These are phyloP conservation scores for Coptodon rendalli DNA, from an alignment of 2,113 vertebrate genomes.

Conservation along the genomic window DNA sequence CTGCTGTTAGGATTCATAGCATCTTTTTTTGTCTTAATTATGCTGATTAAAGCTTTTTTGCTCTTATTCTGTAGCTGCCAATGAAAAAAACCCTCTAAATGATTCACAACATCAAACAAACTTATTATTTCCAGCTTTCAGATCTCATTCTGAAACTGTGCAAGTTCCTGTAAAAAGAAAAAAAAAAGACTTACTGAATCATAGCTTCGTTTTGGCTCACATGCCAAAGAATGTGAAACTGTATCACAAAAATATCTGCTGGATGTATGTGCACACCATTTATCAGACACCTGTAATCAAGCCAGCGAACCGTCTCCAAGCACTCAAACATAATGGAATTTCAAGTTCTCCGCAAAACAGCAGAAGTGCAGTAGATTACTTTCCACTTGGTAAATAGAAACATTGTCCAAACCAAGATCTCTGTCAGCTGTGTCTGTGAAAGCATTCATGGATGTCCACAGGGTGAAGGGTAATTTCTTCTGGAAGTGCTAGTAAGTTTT, in stretches of 20 bases:
- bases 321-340: slow-evolving; percentile 4
- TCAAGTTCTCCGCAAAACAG: slow-evolving; percentile 9
- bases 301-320: slow-evolving; percentile 10
- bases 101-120: slow-evolving; percentile 20
- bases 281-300: slow-evolving; percentile 19
- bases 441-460: slow-evolving; percentile 26
- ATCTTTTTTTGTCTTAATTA: neutral
- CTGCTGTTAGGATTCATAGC: neutral
- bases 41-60: slow-evolving; percentile 12
- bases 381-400: slow-evolving; percentile 51
- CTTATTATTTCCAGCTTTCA: neutral
- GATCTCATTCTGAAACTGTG: slow-evolving; percentile 15
- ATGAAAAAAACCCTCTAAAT: slow-evolving; percentile 5
- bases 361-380: slow-evolving; percentile 22
- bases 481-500: neutral
- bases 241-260: slow-evolving; percentile 22
- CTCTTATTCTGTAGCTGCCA: slow-evolving; percentile 21
- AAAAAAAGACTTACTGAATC: slow-evolving; percentile 31
- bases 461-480: slow-evolving; percentile 24
- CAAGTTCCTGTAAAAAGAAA: neutral
- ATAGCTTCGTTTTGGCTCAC: neutral
- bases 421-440: slow-evolving; percentile 38
- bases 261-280: neutral
- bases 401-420: slow-evolving; percentile 17
- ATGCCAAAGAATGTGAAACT: slow-evolving; percentile 18